These are phyloP conservation scores for Bombus turneri DNA, from an alignment of 1,140 invertebrate species.

Conservation along the genomic window DNA sequence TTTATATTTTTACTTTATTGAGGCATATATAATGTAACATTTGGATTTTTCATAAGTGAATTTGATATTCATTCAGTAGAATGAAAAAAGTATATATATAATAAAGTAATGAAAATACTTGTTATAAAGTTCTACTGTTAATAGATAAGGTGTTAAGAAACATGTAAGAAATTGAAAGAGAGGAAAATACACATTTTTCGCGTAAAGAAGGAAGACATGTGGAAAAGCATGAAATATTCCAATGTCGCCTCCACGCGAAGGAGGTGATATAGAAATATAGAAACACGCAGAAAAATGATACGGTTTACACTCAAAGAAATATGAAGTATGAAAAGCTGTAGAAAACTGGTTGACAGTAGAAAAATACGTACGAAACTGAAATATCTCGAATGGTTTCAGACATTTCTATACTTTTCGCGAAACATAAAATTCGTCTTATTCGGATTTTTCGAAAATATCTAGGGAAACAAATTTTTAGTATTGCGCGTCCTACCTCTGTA, in stretches of 20 bases:
- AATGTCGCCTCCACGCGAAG: background rate
- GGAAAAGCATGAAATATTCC: background rate
- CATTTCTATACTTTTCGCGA: background rate
- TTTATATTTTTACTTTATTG: too few species aligned
- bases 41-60: too few species aligned
- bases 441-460: background rate
- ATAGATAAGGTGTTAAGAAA: background rate
- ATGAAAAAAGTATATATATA: background rate
- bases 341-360: background rate
- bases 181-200: background rate
- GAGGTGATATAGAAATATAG: background rate
- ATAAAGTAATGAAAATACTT: background rate
- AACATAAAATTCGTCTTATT: background rate
- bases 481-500: background rate
- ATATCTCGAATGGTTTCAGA: background rate
- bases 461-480: background rate
- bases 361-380: background rate
- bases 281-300: background rate
- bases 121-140: background rate
- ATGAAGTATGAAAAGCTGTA: background rate
- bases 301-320: background rate
- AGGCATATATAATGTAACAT: too few species aligned
- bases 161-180: background rate
- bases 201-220: background rate
- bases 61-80: too few species aligned